Evolutionary conservation across 1,140 invertebrate species (phyloP).

Genomic region (Anoplophora glabripennis): DNA sequence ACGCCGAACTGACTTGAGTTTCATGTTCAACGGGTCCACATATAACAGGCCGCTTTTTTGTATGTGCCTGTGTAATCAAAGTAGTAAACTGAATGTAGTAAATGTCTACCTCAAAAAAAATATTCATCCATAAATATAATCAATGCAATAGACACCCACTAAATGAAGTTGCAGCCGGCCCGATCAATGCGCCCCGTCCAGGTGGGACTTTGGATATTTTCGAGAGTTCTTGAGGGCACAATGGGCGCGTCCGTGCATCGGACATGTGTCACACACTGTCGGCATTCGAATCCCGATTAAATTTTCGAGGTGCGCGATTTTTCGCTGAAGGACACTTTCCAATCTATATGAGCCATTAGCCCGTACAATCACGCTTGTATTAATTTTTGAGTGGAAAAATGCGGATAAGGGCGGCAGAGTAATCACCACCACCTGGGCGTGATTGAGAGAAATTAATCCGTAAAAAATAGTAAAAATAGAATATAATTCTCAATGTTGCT

Average conservation of each 20-base stretch:
- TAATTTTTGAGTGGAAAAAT: slow-evolving; percentile 1
- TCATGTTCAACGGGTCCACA: too few relatives aligned
- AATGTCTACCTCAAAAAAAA: too few relatives aligned
- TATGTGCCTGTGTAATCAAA: too few relatives aligned
- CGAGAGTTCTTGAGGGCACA: not conserved
- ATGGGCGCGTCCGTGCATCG: slow-evolving; percentile 1
- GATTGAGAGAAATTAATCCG: too few relatives aligned
- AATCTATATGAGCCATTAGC: too few relatives aligned
- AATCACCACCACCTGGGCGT: not conserved
- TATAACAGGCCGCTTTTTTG: too few relatives aligned
- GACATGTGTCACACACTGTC: not conserved
- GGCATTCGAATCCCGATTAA: not conserved
- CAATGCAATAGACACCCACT: not conserved
- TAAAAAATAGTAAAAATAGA: too few relatives aligned
- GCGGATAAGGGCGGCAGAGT: slow-evolving; percentile 1
- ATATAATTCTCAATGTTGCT: too few relatives aligned
- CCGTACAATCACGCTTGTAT: too few relatives aligned
- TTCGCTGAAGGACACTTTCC: not conserved
- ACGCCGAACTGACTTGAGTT: too few relatives aligned
- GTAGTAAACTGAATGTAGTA: too few relatives aligned
- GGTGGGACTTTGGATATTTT: slow-evolving; percentile 1
- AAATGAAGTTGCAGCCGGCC: not conserved
- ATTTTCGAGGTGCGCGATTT: slow-evolving; percentile 5
- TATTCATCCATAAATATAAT: too few relatives aligned
- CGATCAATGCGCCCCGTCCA: not conserved